phyloP scores from a whole-genome alignment of 2,113 vertebrate species.

The Pristiophorus japonicus region DNA sequence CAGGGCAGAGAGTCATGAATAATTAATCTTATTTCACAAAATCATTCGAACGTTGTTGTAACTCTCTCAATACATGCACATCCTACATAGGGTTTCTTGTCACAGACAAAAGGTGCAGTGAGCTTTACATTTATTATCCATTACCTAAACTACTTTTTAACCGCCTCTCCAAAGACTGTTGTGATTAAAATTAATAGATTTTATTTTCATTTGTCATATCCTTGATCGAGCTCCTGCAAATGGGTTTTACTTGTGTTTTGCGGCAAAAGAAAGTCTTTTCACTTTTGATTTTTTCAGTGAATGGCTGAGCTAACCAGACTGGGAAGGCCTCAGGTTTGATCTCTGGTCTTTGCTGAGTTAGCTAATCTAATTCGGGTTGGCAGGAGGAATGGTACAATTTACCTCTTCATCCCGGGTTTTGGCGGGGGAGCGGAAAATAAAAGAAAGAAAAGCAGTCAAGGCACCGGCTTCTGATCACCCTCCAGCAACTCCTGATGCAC shows the following conservation, averaged over 20 bases:
- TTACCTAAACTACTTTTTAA: neutral
- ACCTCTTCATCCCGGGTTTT: neutral
- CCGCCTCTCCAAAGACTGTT: neutral
- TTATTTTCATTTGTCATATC: neutral
- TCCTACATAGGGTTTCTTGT: neutral
- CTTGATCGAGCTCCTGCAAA: neutral
- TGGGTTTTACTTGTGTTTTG: neutral
- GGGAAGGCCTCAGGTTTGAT: neutral
- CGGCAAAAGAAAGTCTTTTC: neutral
- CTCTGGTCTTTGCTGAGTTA: neutral
- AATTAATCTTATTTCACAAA: too few species aligned
- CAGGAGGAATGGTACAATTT: neutral
- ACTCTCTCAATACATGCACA: too few species aligned
- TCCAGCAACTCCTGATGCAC: neutral
- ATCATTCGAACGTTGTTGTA: neutral
- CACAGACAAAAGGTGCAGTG: neutral
- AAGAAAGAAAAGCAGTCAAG: neutral
- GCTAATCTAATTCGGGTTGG: neutral
- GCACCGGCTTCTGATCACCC: neutral
- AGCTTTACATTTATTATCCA: neutral
- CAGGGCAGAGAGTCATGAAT: too few species aligned
- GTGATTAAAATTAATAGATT: neutral
- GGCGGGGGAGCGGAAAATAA: neutral
- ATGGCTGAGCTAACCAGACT: neutral
- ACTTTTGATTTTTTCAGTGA: neutral